phyloP scores from a whole-genome alignment of 2,113 vertebrate genomes.

The Sinosuthora webbiana region DNA sequence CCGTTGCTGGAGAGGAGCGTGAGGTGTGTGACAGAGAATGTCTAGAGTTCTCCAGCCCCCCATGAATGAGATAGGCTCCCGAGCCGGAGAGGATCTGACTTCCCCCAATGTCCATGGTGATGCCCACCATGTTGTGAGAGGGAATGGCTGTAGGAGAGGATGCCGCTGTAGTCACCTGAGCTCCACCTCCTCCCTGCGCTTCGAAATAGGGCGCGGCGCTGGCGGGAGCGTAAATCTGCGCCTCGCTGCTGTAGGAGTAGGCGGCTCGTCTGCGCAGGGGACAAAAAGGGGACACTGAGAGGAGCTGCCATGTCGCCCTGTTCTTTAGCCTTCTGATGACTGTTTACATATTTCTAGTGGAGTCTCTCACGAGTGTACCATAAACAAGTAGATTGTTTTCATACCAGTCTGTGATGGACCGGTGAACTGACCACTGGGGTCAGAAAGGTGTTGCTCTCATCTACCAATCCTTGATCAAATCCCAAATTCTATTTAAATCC shows the following conservation, averaged over 20 bases:
- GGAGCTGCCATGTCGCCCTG: background rate
- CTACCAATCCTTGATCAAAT: too few relatives aligned
- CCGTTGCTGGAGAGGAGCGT: constrained; percentile 97
- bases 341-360: too few relatives aligned
- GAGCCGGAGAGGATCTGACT: constrained; percentile 91
- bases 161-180: constrained; percentile 90
- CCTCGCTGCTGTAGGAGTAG: constrained; percentile 91
- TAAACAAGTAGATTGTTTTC: too few relatives aligned
- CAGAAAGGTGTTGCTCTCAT: too few relatives aligned
- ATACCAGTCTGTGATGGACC: too few relatives aligned
- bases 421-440: too few relatives aligned
- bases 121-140: constrained; percentile 94
- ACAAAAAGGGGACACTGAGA: background rate
- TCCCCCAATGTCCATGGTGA: constrained; percentile 91
- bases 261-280: constrained; percentile 80
- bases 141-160: constrained; percentile 87
- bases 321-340: too few relatives aligned
- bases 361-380: too few relatives aligned
- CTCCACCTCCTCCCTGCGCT: constrained; percentile 77
- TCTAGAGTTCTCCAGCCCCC: constrained; percentile 88
- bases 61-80: constrained; percentile 93
- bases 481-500: too few relatives aligned
- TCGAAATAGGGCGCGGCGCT: constrained; percentile 89
- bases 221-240: constrained; percentile 89
- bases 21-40: constrained; percentile 91